Conservation (phyloP, 2,888 invertebrate genomes). For the Cephus pygmeus region DNA sequence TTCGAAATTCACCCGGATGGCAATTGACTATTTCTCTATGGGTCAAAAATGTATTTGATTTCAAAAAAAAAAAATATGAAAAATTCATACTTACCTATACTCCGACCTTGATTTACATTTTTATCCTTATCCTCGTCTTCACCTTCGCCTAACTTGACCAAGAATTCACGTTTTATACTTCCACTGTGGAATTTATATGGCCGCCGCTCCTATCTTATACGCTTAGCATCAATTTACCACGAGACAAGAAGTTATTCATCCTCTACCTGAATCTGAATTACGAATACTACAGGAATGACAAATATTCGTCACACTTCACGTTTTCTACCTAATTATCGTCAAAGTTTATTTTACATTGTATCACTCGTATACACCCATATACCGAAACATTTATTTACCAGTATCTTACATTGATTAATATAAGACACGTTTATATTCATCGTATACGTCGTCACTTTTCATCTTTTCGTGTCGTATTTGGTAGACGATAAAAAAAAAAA, state of each 20-base stretch:
- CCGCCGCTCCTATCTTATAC: neutral
- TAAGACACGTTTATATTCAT: too few species aligned
- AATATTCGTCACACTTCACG: neutral
- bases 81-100: neutral
- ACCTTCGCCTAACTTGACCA: neutral
- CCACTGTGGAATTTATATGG: neutral
- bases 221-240: neutral
- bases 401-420: too few species aligned
- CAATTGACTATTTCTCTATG: neutral
- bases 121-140: neutral
- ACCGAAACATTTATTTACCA: neutral
- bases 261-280: neutral
- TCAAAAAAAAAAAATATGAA: neutral
- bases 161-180: neutral
- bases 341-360: neutral
- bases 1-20: too few species aligned
- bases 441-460: too few species aligned
- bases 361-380: neutral
- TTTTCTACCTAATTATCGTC: neutral
- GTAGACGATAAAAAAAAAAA: neutral
- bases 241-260: neutral
- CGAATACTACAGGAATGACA: neutral
- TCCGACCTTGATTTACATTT: neutral
- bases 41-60: neutral
- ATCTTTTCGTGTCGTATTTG: neutral